Evolutionary conservation across 2,113 vertebrate species (phyloP).

Genomic region (Antennarius striatus): DNA sequence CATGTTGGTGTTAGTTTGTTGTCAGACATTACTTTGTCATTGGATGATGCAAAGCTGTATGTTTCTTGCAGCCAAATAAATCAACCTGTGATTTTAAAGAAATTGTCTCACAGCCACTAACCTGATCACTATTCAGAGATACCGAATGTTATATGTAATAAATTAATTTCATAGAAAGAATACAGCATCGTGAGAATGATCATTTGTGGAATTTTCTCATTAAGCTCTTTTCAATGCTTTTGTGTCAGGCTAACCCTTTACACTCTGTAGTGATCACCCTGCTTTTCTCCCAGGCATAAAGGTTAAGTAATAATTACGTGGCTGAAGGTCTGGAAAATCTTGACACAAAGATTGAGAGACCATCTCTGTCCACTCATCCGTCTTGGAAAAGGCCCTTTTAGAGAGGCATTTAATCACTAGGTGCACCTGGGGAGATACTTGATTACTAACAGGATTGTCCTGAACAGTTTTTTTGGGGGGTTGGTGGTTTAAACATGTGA

Average conservation of each 20-base stretch:
- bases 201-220: neutral
- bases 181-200: neutral
- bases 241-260: neutral
- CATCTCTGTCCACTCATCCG: neutral
- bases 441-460: neutral
- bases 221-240: constrained; percentile 1
- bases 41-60: neutral
- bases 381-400: too few species aligned
- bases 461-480: neutral
- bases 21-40: neutral
- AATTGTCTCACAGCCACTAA: constrained; percentile 23
- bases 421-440: neutral
- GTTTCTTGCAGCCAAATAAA: neutral
- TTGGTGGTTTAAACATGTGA: too few species aligned
- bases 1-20: neutral
- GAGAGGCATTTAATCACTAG: neutral
- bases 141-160: neutral
- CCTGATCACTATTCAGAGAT: constrained; percentile 26
- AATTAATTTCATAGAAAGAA: neutral
- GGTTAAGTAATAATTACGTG: too few species aligned
- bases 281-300: neutral
- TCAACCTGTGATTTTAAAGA: neutral
- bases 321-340: neutral
- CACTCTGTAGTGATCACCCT: neutral
- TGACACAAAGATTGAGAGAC: neutral